Evolutionary conservation across 2,113 vertebrate genomes (phyloP).

Genomic region (Scophthalmus maximus): DNA sequence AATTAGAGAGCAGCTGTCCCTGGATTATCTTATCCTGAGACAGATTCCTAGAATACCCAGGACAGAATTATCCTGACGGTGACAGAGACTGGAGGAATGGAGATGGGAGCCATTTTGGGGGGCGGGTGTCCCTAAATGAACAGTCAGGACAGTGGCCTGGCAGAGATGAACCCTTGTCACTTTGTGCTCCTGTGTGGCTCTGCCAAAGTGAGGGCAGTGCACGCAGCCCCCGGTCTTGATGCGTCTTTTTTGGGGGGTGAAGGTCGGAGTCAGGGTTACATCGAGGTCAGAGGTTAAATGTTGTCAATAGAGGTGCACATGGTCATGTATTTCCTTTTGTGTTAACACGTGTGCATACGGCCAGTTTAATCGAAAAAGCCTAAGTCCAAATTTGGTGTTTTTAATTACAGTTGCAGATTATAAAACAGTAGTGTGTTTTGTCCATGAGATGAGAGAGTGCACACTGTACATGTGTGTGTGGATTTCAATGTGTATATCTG

Average conservation of each 20-base stretch:
- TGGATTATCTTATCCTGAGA: constrained; percentile 78
- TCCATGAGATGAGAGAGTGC: too few species aligned
- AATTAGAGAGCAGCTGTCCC: constrained; percentile 84
- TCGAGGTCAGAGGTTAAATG: background rate
- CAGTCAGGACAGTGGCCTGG: constrained; percentile 15
- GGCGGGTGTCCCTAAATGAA: constrained; percentile 54
- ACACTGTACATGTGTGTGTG: too few species aligned
- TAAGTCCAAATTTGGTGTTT: too few species aligned
- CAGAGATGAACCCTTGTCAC: background rate
- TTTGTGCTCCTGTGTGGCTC: constrained; percentile 16
- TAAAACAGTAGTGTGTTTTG: too few species aligned
- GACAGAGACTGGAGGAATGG: constrained; percentile 57
- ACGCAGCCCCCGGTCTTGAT: background rate
- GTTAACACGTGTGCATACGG: background rate
- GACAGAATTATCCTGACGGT: constrained; percentile 74
- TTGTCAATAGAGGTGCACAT: background rate
- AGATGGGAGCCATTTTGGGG: constrained; percentile 55
- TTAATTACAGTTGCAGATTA: too few species aligned
- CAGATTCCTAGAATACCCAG: constrained; percentile 79
- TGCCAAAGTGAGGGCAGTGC: constrained; percentile 2
- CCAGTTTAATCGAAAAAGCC: too few species aligned
- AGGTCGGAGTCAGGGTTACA: background rate
- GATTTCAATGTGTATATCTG: background rate
- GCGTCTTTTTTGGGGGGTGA: too few species aligned
- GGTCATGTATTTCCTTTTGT: constrained; percentile 9